These are phyloP conservation scores for mouse (Mus musculus) DNA, from an alignment of 2,113 vertebrate species.

Conservation along the genomic window DNA sequence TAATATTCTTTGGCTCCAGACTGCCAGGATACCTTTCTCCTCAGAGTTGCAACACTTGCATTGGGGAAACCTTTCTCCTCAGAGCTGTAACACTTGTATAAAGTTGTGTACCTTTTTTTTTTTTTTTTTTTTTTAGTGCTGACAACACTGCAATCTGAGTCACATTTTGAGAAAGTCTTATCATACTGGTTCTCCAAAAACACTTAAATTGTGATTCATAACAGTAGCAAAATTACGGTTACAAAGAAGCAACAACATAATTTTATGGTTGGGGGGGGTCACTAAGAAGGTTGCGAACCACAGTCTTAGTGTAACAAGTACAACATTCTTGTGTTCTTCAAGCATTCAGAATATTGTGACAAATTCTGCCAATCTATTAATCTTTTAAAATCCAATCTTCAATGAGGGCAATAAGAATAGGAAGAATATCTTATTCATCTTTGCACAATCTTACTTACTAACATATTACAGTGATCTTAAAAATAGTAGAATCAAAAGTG, in stretches of 20 bases:
- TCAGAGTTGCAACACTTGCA: neutral
- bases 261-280: too few species aligned
- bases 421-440: neutral
- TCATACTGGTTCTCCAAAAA: neutral
- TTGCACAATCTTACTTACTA: neutral
- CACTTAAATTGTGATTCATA: neutral
- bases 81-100: neutral
- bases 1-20: neutral
- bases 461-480: neutral
- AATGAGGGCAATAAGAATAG: neutral
- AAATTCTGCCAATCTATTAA: neutral
- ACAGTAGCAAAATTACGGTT: neutral
- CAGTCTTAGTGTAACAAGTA: neutral
- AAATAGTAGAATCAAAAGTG: conserved; percentile 28
- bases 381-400: neutral
- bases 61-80: neutral
- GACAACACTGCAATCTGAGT: neutral
- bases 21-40: neutral
- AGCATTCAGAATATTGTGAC: neutral
- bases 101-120: too few species aligned
- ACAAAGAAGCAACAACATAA: too few species aligned
- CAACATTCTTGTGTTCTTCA: conserved; percentile 6
- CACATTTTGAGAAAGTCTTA: neutral
- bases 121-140: too few species aligned
- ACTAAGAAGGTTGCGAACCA: neutral